These are phyloP conservation scores for Drosophila nr. medialis DNA, from an alignment of 2,888 invertebrate genomes.

Conservation along the genomic window DNA sequence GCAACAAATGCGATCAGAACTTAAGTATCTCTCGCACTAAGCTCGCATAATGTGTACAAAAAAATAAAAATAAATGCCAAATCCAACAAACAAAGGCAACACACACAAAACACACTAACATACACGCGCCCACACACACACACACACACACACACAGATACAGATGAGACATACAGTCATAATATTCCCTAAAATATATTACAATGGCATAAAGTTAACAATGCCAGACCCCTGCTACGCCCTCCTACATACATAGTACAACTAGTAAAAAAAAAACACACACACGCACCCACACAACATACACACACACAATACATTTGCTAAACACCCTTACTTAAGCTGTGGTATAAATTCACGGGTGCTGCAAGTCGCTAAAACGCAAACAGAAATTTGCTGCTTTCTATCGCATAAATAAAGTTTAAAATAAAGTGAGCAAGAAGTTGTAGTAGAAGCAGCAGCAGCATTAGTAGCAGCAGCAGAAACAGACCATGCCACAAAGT, in stretches of 20 bases:
- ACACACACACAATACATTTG: background rate
- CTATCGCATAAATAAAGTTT: slow-evolving; percentile 77
- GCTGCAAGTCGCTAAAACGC: slow-evolving; percentile 65
- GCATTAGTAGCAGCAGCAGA: slow-evolving; percentile 3
- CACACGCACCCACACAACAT: background rate
- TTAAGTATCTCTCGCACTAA: slow-evolving; percentile 70
- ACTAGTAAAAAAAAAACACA: slow-evolving; percentile 3
- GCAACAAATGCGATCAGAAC: slow-evolving; percentile 46
- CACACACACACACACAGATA: slow-evolving; percentile 17
- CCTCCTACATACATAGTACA: background rate
- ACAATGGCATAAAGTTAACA: slow-evolving; percentile 69
- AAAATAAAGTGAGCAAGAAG: slow-evolving; percentile 74
- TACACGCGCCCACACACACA: slow-evolving; percentile 5
- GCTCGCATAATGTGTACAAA: slow-evolving; percentile 61
- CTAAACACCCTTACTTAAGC: slow-evolving; percentile 30
- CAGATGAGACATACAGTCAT: slow-evolving; percentile 25
- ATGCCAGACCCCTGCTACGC: slow-evolving; percentile 26
- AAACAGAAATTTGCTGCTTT: slow-evolving; percentile 75
- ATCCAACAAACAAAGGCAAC: slow-evolving; percentile 3
- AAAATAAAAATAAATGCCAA: slow-evolving; percentile 43
- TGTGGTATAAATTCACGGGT: slow-evolving; percentile 54
- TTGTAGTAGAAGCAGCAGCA: slow-evolving; percentile 20
- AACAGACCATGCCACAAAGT: slow-evolving; percentile 56
- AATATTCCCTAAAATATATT: slow-evolving; percentile 71
- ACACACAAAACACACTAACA: slow-evolving; percentile 21